Conservation (phyloP, 2,888 invertebrate species). For the Plagodis pulveraria region DNA sequence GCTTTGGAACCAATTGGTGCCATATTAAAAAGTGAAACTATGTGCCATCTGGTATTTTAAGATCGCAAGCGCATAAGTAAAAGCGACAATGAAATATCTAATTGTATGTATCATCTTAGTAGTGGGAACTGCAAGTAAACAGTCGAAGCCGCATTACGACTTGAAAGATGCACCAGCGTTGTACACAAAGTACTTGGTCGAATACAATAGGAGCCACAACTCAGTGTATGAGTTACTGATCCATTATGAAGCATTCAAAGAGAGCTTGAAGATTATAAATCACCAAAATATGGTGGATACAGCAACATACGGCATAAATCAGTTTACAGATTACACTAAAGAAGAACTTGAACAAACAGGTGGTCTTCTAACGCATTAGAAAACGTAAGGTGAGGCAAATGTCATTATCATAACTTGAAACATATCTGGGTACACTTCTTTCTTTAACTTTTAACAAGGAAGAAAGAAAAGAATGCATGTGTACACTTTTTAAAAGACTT, state of each 20-base stretch:
- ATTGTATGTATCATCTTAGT: neutral
- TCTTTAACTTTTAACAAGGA: too few relatives aligned
- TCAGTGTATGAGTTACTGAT: neutral
- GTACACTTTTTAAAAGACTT: too few relatives aligned
- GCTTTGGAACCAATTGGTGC: too few relatives aligned
- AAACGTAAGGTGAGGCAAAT: too few relatives aligned
- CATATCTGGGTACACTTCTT: too few relatives aligned
- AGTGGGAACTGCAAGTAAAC: neutral
- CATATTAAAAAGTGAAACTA: neutral
- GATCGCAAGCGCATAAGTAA: too few relatives aligned
- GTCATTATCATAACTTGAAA: too few relatives aligned
- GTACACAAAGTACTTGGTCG: neutral
- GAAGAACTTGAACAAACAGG: neutral
- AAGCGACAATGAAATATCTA: neutral
- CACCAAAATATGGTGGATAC: neutral
- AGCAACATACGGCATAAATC: conserved; percentile 2
- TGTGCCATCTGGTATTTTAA: too few relatives aligned
- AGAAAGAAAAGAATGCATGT: too few relatives aligned
- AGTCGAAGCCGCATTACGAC: neutral
- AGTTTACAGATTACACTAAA: neutral
- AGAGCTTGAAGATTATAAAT: neutral
- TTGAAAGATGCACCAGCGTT: conserved; percentile 3
- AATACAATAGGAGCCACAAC: neutral
- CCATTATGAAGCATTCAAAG: conserved; percentile 8
- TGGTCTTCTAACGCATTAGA: too few relatives aligned